Evolutionary conservation across 1,140 invertebrate species (phyloP), one percentile per base, ranked within the genome.

Genomic region (Drosophila melanica): DNA sequence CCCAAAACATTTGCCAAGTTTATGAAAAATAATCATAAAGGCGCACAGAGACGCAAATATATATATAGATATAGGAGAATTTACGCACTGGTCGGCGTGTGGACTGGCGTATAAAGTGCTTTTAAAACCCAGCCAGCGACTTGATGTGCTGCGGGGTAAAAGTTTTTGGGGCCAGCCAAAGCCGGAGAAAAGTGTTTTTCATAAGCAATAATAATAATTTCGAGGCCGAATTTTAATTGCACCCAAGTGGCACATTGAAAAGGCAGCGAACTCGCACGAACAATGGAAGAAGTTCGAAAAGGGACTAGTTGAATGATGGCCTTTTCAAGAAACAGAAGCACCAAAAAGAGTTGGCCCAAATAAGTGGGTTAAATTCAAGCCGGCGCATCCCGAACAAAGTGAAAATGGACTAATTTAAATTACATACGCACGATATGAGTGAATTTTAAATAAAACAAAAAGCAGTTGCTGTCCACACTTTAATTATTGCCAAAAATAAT

Each of bases 191-290:
- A 86, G 75, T 81, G 79, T 86, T 86, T 86, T 87, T 87, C 79
- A 87, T 87, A 78, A 87, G 81, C 78, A 86, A 81, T 87, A 86
- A 86, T 78, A 86, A 86, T 87, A 86, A 86, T 86, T 87, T 86
- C 70, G 78, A 78, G 82, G 82, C 78, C 78, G 78, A 87, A 81
- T 85, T 85, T 87, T 86, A 86, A 86, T 86, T 86, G 75, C 79
- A 78, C 81, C 81, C 81, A 81, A 76, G 77, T 76, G 81, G 74
- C 81, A 79, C 82, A 85, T 86, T 82, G 75, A 63, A 81, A 69
- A 59, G 58, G 60, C 54, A 63, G 64, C 51, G 73, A 48, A 70
- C 50, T 70, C 41, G 47, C 8, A 44, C 30, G 11, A 37, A 30
- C 30, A 60, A 47, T 57, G 14, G 11, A 27, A 41, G 18, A 27